A percentile compares a stretch with the other conserved stretches of the same genome.
phyloP scores from a whole-genome alignment of 2,797 vertebrate species.

The Myotis daubentonii region DNA sequence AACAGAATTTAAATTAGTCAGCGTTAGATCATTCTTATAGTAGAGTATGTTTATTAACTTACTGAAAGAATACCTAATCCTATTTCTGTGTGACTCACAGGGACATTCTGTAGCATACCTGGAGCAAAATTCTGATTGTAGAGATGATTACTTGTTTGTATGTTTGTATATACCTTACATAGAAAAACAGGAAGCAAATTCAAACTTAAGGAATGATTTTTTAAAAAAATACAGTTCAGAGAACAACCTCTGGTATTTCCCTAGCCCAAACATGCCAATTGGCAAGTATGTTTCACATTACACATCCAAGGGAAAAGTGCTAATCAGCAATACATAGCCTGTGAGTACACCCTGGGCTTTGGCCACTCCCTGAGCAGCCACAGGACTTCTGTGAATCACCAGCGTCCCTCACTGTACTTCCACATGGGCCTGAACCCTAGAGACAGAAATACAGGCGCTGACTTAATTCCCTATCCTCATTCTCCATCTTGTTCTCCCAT shows the following conservation, averaged over 20 bases:
- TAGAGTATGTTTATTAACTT: background rate
- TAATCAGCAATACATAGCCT: background rate
- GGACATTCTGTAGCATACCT: background rate
- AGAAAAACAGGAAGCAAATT: background rate
- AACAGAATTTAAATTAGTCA: background rate
- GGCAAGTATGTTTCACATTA: conserved; percentile 44
- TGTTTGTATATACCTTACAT: background rate
- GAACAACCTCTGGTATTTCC: background rate
- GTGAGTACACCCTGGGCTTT: background rate
- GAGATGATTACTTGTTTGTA: background rate
- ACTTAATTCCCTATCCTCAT: background rate
- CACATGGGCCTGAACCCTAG: background rate
- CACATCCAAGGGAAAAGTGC: conserved; percentile 40
- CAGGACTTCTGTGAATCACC: background rate
- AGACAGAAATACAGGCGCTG: background rate
- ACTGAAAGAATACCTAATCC: background rate
- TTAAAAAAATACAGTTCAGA: background rate
- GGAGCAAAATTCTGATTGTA: background rate
- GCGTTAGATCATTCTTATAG: background rate
- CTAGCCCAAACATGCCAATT: conserved; percentile 37
- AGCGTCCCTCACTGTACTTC: background rate
- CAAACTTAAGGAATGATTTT: background rate
- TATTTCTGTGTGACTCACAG: background rate
- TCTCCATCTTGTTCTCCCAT: background rate
- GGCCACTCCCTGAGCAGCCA: background rate